Conservation (phyloP, 2,888 invertebrate species). For the Oconnorella tubifera region DNA sequence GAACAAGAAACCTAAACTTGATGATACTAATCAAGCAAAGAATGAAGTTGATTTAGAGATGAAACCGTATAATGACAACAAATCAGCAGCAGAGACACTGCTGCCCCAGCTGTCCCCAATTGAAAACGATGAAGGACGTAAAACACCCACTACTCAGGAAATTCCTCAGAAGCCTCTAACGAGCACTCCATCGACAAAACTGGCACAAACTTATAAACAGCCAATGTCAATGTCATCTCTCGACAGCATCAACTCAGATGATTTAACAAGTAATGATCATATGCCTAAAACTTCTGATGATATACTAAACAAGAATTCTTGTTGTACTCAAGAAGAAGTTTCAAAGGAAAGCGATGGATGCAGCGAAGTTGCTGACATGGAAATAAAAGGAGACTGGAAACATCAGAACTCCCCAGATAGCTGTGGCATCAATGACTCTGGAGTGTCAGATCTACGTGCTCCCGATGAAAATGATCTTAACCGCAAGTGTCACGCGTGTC, state of each 20-base stretch:
- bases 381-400: neutral
- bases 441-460: constrained; percentile 7
- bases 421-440: constrained; percentile 10
- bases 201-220: neutral
- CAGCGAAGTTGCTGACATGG: neutral
- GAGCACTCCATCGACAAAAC: neutral
- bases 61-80: too few relatives aligned
- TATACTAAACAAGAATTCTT: too few relatives aligned
- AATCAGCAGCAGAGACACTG: neutral
- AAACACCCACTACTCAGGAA: neutral
- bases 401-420: neutral
- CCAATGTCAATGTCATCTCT: neutral
- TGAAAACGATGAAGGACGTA: neutral
- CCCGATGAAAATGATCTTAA: constrained; percentile 61
- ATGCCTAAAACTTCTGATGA: constrained; percentile 6
- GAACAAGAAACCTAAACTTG: neutral
- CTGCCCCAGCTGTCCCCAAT: neutral
- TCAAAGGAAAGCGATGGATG: neutral
- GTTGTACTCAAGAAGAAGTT: neutral
- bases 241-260: neutral
- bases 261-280: neutral
- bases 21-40: neutral
- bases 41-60: too few relatives aligned
- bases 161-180: neutral
- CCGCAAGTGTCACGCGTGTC: constrained; percentile 79